A percentile compares a stretch with the other conserved stretches of the same genome.
Conservation (phyloP, 2,113 vertebrate species). For the Dolichallabes microphthalmus region DNA sequence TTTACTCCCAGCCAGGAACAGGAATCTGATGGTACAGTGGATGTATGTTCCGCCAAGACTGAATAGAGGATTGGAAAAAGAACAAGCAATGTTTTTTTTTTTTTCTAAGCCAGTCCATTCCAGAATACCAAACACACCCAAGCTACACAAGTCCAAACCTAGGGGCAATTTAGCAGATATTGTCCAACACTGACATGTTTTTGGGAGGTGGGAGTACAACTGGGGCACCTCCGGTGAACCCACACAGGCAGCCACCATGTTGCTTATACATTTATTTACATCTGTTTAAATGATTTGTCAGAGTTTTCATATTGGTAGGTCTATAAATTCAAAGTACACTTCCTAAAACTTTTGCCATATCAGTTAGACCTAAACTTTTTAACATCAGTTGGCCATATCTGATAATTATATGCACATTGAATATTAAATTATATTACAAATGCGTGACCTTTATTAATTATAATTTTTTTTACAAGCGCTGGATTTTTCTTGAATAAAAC, state of each 20-base stretch:
- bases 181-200: not conserved
- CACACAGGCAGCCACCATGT: not conserved
- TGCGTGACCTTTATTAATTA: slow-evolving; percentile 25
- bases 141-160: not conserved
- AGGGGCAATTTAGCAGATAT: not conserved
- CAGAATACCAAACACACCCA: not conserved
- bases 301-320: not conserved
- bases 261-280: not conserved
- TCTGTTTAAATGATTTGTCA: slow-evolving; percentile 12
- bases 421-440: slow-evolving; percentile 33
- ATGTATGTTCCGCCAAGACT: not conserved
- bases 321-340: not conserved
- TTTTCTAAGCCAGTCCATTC: not conserved
- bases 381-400: slow-evolving; percentile 25
- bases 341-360: slow-evolving; percentile 32
- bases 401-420: slow-evolving; percentile 13
- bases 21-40: not conserved
- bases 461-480: slow-evolving; percentile 55
- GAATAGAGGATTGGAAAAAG: not conserved
- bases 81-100: not conserved
- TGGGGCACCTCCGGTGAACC: not conserved
- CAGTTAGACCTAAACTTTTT: slow-evolving; percentile 32
- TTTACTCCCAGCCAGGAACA: not conserved
- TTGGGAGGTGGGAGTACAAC: not conserved
- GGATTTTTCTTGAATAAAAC: slow-evolving; percentile 20